These are phyloP conservation scores for Microctenopoma lineatum DNA, from an alignment of 2,797 vertebrate genomes.

Conservation along the genomic window DNA sequence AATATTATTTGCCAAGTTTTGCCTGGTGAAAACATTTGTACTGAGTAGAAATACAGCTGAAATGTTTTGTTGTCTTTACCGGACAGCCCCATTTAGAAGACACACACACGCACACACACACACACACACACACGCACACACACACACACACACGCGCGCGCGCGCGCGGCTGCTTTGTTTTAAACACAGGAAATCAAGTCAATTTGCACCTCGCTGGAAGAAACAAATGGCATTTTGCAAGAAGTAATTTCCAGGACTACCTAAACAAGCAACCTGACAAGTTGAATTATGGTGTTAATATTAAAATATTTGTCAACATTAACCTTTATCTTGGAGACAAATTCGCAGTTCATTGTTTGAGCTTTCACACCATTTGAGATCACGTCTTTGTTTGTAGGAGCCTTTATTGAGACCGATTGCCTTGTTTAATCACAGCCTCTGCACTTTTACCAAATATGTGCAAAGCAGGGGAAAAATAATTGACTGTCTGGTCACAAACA, in stretches of 20 bases:
- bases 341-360: slow-evolving; percentile 78
- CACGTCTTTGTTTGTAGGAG: slow-evolving; percentile 79
- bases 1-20: slow-evolving; percentile 22
- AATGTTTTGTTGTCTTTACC: slow-evolving; percentile 44
- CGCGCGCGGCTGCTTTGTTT: slow-evolving; percentile 54
- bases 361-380: slow-evolving; percentile 71
- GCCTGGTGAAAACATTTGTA: slow-evolving; percentile 31
- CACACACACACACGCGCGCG: no score
- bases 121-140: slow-evolving; percentile 28
- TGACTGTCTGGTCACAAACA: slow-evolving; percentile 23
- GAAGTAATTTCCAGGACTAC: slow-evolving; percentile 72
- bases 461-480: slow-evolving; percentile 9
- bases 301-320: slow-evolving; percentile 87
- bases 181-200: slow-evolving; percentile 75
- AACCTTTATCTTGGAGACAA: slow-evolving; percentile 84
- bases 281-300: slow-evolving; percentile 84
- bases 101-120: slow-evolving; percentile 13
- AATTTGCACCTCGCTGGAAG: slow-evolving; percentile 69
- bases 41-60: slow-evolving; percentile 30
- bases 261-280: slow-evolving; percentile 82
- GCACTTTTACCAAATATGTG: slow-evolving; percentile 42
- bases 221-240: slow-evolving; percentile 79
- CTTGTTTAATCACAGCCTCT: slow-evolving; percentile 78
- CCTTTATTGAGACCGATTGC: slow-evolving; percentile 85
- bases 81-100: slow-evolving; percentile 23